These are phyloP conservation scores for Yponomeuta malinellus DNA, from an alignment of 2,888 invertebrate species.

Conservation along the genomic window DNA sequence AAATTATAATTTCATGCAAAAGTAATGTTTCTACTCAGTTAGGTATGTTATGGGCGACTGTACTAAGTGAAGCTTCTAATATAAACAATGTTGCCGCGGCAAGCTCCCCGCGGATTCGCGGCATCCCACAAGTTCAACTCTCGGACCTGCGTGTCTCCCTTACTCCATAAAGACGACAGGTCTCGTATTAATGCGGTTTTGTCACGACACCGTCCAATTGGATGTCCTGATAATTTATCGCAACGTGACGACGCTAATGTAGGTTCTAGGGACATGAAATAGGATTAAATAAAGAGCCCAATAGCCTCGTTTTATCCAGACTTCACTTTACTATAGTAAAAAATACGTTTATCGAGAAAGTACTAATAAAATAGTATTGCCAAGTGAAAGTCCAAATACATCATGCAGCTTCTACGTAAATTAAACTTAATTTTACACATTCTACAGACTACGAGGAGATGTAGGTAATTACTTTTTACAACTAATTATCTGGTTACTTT, in stretches of 20 bases:
- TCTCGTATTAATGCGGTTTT: slow-evolving; percentile 61
- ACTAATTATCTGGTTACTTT: too few relatives aligned
- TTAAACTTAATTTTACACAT: too few relatives aligned
- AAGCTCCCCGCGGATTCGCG: slow-evolving; percentile 20
- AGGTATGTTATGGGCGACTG: too few relatives aligned
- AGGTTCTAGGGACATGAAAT: slow-evolving; percentile 26
- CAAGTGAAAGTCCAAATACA: too few relatives aligned
- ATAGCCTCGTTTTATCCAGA: background rate
- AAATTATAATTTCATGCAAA: too few relatives aligned
- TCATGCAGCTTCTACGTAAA: too few relatives aligned
- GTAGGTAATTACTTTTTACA: too few relatives aligned
- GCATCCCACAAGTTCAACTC: slow-evolving; percentile 44
- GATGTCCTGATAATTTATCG: slow-evolving; percentile 67
- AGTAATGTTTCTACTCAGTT: too few relatives aligned
- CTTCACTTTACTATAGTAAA: background rate
- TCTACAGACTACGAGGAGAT: too few relatives aligned
- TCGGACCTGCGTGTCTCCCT: slow-evolving; percentile 53
- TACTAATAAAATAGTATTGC: too few relatives aligned
- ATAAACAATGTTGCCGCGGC: slow-evolving; percentile 4
- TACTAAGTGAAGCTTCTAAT: background rate
- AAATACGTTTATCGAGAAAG: slow-evolving; percentile 3
- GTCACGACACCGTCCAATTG: slow-evolving; percentile 69
- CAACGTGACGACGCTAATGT: slow-evolving; percentile 60
- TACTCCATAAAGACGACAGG: slow-evolving; percentile 47
- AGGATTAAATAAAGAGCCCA: background rate